Conservation (phyloP, 2,797 vertebrate species). For the Melanotaenia nigrans region DNA sequence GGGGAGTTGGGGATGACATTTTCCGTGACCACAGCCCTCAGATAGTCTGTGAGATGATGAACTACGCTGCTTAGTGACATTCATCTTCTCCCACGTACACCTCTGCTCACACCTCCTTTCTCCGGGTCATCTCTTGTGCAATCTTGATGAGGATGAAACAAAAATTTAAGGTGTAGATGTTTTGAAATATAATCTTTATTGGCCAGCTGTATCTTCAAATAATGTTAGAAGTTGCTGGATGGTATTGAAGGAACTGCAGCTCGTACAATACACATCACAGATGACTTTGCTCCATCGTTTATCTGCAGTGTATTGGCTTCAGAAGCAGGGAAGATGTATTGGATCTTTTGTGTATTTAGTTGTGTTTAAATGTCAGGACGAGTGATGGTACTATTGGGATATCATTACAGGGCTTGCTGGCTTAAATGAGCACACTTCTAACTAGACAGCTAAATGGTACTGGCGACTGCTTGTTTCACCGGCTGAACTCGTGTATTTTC, state of each 20-base stretch:
- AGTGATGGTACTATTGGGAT: constrained; percentile 68
- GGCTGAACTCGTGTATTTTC: constrained; percentile 52
- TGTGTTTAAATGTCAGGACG: constrained; percentile 77
- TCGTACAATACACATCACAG: background rate
- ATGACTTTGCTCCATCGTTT: constrained; percentile 32
- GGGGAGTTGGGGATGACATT: constrained; percentile 64
- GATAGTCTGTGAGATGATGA: constrained; percentile 80
- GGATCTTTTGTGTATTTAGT: constrained; percentile 73
- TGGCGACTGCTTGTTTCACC: constrained; percentile 47
- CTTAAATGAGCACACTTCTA: constrained; percentile 53
- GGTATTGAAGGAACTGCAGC: background rate
- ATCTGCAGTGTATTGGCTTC: constrained; percentile 45
- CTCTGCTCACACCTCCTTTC: constrained; percentile 25
- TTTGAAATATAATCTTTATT: background rate
- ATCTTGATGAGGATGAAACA: constrained; percentile 18
- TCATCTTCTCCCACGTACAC: constrained; percentile 73
- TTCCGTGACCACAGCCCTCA: constrained; percentile 66
- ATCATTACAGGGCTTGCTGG: constrained; percentile 59
- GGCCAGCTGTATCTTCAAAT: background rate
- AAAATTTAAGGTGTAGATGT: constrained; percentile 9
- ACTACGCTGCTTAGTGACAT: constrained; percentile 73
- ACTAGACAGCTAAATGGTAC: constrained; percentile 51
- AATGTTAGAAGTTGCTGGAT: background rate
- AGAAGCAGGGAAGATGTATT: constrained; percentile 31
- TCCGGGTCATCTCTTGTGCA: constrained; percentile 25